A percentile compares a stretch with the other conserved stretches of the same genome.
These are phyloP conservation scores for Protonemura montana DNA, from an alignment of 2,888 invertebrate species.

Conservation along the genomic window DNA sequence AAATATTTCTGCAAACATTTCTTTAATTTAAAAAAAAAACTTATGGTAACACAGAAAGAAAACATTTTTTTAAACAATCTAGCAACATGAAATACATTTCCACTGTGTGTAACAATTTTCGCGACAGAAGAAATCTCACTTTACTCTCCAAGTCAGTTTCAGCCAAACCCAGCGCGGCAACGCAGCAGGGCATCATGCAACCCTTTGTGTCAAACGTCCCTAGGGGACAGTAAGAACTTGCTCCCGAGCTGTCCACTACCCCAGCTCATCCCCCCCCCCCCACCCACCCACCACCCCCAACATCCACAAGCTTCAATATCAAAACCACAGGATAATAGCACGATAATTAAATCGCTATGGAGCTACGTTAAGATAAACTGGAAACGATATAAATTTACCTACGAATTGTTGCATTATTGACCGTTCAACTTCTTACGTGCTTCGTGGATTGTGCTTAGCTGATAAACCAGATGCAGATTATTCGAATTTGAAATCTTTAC, in stretches of 20 bases:
- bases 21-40: no score
- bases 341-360: constrained; percentile 50
- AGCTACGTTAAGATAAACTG: constrained; percentile 49
- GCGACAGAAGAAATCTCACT: no score
- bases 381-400: constrained; percentile 41
- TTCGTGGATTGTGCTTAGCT: background rate
- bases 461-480: constrained; percentile 12
- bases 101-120: no score
- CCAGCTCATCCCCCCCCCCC: constrained; percentile 24
- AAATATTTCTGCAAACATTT: no score
- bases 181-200: constrained; percentile 9
- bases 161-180: background rate
- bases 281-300: background rate
- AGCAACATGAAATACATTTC: no score
- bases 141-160: no score
- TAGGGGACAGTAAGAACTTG: constrained; percentile 48
- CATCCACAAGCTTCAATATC: background rate
- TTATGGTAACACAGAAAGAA: no score
- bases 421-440: constrained; percentile 34
- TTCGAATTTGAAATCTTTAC: background rate
- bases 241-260: constrained; percentile 33
- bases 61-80: no score
- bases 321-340: constrained; percentile 47
- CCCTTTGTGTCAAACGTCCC: constrained; percentile 50
- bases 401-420: constrained; percentile 39